Evolutionary conservation across 37 sponge, comb jelly and placozoan species (phyloP).

Genomic region (Tethya wilhelma): DNA sequence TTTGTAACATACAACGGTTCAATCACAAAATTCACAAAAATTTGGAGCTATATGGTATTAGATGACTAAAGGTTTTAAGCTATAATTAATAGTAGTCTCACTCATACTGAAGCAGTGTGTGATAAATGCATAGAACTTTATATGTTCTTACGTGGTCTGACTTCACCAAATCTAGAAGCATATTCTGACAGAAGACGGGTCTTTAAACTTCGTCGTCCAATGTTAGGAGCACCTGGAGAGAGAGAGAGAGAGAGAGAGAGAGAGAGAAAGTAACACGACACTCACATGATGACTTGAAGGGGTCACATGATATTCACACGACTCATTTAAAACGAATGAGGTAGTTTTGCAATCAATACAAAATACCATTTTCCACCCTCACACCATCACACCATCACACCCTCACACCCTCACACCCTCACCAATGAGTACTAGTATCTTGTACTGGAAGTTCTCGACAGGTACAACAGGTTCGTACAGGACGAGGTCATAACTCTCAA

Average conservation of each 20-base stretch:
- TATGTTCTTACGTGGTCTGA: slow-evolving; percentile 81
- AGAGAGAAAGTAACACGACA: not conserved
- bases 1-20: too few species aligned
- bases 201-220: slow-evolving; percentile 79
- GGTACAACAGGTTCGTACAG: slow-evolving; percentile 75
- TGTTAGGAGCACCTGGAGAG: slow-evolving; percentile 62
- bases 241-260: not conserved
- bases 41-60: too few species aligned
- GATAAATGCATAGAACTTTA: too few species aligned
- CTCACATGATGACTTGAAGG: too few species aligned
- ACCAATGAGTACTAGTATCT: slow-evolving; percentile 78
- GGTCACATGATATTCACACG: too few species aligned
- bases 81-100: too few species aligned
- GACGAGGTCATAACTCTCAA: slow-evolving; percentile 84
- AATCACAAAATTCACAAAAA: too few species aligned
- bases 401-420: not conserved
- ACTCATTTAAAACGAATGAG: too few species aligned
- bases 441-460: slow-evolving; percentile 74
- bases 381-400: not conserved
- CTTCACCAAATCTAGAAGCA: slow-evolving; percentile 59
- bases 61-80: too few species aligned
- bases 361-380: too few species aligned
- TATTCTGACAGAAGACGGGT: slow-evolving; percentile 63
- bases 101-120: too few species aligned
- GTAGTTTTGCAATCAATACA: too few species aligned